Conservation (phyloP, 2,797 vertebrate species). For the Luscinia luscinia region DNA sequence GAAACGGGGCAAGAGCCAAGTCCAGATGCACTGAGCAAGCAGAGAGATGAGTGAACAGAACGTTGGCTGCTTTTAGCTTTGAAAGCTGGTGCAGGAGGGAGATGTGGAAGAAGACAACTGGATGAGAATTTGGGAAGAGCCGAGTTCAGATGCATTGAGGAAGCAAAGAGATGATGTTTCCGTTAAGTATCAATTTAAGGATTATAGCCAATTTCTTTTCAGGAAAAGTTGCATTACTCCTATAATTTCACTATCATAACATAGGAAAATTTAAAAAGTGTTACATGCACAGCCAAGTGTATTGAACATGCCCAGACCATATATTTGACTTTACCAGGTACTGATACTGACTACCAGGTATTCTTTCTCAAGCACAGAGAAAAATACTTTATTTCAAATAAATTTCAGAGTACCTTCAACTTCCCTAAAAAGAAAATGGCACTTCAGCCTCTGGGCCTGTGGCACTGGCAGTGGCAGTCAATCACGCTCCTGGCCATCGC, state of each 20-base stretch:
- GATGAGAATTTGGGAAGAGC: background rate
- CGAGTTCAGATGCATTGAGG: background rate
- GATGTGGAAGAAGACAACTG: background rate
- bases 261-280: background rate
- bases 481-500: background rate
- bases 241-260: background rate
- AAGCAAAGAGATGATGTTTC: background rate
- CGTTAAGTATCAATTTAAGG: background rate
- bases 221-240: background rate
- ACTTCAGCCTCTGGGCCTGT: background rate
- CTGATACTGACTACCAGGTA: background rate
- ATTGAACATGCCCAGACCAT: background rate
- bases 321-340: background rate
- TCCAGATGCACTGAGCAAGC: background rate
- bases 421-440: background rate
- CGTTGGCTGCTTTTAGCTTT: no score
- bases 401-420: background rate
- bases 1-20: background rate
- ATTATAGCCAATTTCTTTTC: background rate
- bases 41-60: background rate
- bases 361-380: background rate
- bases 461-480: background rate
- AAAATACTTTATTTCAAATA: constrained; percentile 15
- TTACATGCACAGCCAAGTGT: background rate
- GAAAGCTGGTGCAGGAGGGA: no score